phyloP scores from a whole-genome alignment of 2,113 vertebrate genomes.

The Seriola rivoliana region DNA sequence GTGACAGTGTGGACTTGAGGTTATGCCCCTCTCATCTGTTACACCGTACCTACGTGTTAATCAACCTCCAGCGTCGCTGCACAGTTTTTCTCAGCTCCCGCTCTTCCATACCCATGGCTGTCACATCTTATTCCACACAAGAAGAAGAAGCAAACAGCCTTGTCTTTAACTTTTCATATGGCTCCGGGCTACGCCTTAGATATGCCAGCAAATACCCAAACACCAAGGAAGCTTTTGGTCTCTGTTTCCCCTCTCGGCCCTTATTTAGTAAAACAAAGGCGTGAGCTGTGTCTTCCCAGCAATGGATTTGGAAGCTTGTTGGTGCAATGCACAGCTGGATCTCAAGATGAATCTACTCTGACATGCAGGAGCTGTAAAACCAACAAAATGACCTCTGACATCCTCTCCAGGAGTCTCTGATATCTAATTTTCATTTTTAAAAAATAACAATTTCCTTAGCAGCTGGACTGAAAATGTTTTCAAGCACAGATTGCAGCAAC shows the following conservation, averaged over 20 bases:
- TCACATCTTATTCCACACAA: constrained; percentile 38
- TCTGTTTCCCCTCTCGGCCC: constrained; percentile 17
- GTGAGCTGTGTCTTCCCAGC: constrained; percentile 26
- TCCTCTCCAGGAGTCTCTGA: neutral
- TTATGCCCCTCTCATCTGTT: constrained; percentile 21
- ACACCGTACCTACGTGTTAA: constrained; percentile 32
- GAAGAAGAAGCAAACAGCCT: constrained; percentile 42
- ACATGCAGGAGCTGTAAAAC: constrained; percentile 11
- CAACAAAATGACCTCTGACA: constrained; percentile 27
- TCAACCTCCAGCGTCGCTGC: constrained; percentile 18
- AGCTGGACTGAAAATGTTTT: constrained; percentile 25
- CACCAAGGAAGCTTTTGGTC: constrained; percentile 36
- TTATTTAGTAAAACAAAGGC: constrained; percentile 51
- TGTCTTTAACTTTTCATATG: constrained; percentile 44
- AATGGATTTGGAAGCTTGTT: constrained; percentile 29
- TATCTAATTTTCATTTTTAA: too few relatives aligned
- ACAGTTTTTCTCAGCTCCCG: neutral
- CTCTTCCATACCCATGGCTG: constrained; percentile 27
- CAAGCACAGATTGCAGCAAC: neutral
- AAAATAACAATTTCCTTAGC: neutral
- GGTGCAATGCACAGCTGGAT: constrained; percentile 12
- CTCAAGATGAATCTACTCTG: constrained; percentile 11
- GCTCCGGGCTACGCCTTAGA: constrained; percentile 45
- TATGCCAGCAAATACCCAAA: constrained; percentile 49
- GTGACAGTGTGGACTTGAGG: constrained; percentile 28